These are phyloP conservation scores for Liopterus haemorrhoidalis DNA, from an alignment of 2,888 invertebrate species.

Conservation along the genomic window DNA sequence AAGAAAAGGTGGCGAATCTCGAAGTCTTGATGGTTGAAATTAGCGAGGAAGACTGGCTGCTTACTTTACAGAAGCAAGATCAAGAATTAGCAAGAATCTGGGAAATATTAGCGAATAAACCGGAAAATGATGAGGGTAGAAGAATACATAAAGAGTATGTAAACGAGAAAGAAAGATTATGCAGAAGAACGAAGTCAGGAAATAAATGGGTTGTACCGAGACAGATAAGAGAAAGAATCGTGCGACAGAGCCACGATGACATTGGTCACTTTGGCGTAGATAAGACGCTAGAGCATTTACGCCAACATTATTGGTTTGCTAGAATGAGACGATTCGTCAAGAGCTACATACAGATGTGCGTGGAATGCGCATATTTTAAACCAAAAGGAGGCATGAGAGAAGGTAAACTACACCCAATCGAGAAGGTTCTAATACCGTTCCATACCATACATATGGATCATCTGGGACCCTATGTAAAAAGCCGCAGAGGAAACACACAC, in stretches of 20 bases:
- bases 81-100: constrained; percentile 1
- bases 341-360: constrained; percentile 34
- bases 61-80: constrained; percentile 8
- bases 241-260: constrained; percentile 38
- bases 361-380: constrained; percentile 37
- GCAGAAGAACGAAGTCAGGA: constrained; percentile 4
- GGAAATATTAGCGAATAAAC: constrained; percentile 3
- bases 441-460: constrained; percentile 44
- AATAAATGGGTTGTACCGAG: constrained; percentile 36
- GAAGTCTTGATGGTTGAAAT: too few relatives aligned
- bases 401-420: constrained; percentile 36
- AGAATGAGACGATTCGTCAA: constrained; percentile 33
- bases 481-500: constrained; percentile 35
- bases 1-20: constrained; percentile 18
- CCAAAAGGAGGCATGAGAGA: constrained; percentile 27
- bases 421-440: constrained; percentile 39
- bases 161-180: constrained; percentile 10
- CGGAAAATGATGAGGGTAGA: constrained; percentile 1
- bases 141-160: constrained; percentile 14
- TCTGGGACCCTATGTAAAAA: constrained; percentile 40
- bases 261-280: constrained; percentile 37
- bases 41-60: too few relatives aligned
- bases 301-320: constrained; percentile 35
- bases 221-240: constrained; percentile 34
- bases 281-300: constrained; percentile 33